phyloP scores from a whole-genome alignment of 1,140 invertebrate species.

The Pogonomyrmex barbatus region DNA sequence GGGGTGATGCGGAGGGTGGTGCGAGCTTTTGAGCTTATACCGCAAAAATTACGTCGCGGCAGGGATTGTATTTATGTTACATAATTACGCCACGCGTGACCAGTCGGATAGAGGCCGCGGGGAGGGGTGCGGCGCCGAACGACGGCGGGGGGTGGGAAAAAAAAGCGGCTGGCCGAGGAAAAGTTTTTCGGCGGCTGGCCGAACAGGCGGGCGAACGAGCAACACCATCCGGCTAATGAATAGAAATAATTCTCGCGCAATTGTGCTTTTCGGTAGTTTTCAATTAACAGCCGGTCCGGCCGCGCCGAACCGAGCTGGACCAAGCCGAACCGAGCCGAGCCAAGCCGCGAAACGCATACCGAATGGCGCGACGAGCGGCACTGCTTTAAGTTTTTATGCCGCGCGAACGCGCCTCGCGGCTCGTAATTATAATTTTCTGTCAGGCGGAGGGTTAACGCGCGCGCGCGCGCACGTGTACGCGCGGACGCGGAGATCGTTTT shows the following conservation, averaged over 20 bases:
- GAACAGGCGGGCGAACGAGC: constrained; percentile 55
- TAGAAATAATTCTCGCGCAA: constrained; percentile 86
- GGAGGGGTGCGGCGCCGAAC: constrained; percentile 5
- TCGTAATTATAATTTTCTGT: constrained; percentile 66
- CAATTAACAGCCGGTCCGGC: constrained; percentile 82
- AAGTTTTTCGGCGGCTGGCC: constrained; percentile 79
- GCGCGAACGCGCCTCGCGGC: constrained; percentile 59
- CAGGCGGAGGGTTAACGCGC: constrained; percentile 33
- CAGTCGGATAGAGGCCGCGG: constrained; percentile 61
- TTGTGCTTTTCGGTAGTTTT: constrained; percentile 86
- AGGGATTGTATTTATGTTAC: constrained; percentile 86
- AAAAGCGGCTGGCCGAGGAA: constrained; percentile 76
- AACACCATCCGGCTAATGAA: constrained; percentile 84
- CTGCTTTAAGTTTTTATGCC: constrained; percentile 79
- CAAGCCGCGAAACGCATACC: constrained; percentile 67
- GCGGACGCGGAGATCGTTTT: constrained; percentile 22
- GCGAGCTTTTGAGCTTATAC: constrained; percentile 85
- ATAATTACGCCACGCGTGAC: constrained; percentile 83
- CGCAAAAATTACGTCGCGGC: constrained; percentile 85
- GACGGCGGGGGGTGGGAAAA: constrained; percentile 34
- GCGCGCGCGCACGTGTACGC: neutral
- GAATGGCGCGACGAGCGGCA: constrained; percentile 70
- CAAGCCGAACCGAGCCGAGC: constrained; percentile 31
- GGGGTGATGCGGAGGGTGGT: constrained; percentile 29
- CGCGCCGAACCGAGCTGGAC: constrained; percentile 34